Conservation (phyloP, 2,113 vertebrate genomes). For the Corythornis vintsioides region DNA sequence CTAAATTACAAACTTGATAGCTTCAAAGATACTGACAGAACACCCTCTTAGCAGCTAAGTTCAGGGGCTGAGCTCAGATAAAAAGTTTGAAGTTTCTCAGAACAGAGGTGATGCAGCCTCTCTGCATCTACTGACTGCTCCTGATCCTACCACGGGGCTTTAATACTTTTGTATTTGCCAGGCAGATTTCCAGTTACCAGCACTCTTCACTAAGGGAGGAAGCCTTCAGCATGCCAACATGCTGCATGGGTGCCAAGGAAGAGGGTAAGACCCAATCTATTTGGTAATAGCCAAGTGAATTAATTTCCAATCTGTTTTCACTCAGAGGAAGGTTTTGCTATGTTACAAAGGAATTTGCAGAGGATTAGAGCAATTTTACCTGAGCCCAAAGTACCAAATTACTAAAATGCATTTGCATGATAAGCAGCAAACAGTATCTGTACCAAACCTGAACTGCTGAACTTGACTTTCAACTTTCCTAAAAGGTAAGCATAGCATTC, state of each 20-base stretch:
- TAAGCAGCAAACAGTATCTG: not conserved
- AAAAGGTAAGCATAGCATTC: not conserved
- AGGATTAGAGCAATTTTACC: not conserved
- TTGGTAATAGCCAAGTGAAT: not conserved
- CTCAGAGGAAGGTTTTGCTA: not conserved
- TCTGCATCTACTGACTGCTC: not conserved
- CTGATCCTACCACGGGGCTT: rapidly evolving
- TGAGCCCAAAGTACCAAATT: not conserved
- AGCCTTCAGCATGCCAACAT: not conserved
- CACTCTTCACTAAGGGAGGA: too few species aligned
- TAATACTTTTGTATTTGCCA: rapidly evolving
- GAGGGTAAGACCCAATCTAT: not conserved
- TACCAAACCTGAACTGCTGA: not conserved
- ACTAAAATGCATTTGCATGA: not conserved
- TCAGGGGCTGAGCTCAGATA: not conserved
- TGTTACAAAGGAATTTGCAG: not conserved
- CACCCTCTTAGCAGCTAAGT: not conserved
- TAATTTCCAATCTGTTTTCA: not conserved
- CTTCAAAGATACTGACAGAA: not conserved
- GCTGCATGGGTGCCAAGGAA: not conserved
- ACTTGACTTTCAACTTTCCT: not conserved
- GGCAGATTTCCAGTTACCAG: not conserved
- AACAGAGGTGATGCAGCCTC: not conserved
- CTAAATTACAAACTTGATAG: not conserved
- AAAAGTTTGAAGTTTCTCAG: not conserved